Base-by-base conservation (phyloP, 1,140 invertebrate genomes). In the Cydia pomonella region DNA sequence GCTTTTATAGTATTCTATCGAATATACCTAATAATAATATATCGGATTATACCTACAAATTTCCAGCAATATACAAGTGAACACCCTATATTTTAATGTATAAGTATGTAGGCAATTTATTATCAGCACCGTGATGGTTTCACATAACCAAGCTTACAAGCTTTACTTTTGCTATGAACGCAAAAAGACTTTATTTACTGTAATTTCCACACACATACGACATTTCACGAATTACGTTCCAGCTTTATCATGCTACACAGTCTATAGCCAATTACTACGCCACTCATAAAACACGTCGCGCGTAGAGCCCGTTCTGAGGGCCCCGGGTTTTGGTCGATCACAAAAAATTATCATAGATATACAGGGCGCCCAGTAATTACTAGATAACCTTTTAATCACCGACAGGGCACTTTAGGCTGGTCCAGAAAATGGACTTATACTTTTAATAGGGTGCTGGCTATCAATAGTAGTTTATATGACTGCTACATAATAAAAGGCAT, bases 231-330 rank as follows among this genome's bases (percentile, higher is more conserved):
- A 12, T 59, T 10, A 23, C 21, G 9, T 53, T n/a, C 53, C n/a
- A 69, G 29, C 64, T 69, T 69, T 69, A 69, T 69, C 64, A 69
- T 33, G 64, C 64, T 18, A 18, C 29, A 18, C 64, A 21, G 29
- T 33, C 29, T 16, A 18, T 41, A 18, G 27, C 64, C 64, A 69
- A 69, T 69, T 69, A 69, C 29, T 16, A 12, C 64, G 29, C n/a
- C 27, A 69, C 29, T 69, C 64, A 21, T 69, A 69, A 64, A 69
- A 69, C 64, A 69, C 33, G 23, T 13, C 4, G 27, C 18, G 18
- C 29, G 27, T 66, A 66, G 27, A 16, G n/a, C 53, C 53, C 25
- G 9, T 18, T 66, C 41, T 69, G 7, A 27, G 64, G 29, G 29
- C 9, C 63, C 27, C 5, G 1, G 0, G n/a, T 23, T 59, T 59